Conservation (phyloP, 2,113 vertebrate genomes). For the Takifugu flavidus region DNA sequence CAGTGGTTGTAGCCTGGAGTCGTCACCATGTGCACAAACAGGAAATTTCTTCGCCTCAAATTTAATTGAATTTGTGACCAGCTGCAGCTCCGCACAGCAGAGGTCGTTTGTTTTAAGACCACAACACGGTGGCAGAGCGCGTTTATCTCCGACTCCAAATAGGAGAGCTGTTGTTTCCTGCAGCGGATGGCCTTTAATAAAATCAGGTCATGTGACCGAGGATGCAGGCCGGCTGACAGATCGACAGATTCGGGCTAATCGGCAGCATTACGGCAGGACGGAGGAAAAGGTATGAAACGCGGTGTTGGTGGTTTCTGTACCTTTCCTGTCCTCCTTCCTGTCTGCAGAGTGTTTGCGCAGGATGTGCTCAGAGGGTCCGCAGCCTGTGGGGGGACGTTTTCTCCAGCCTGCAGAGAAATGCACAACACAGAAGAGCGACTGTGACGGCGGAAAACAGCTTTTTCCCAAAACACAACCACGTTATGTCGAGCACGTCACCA, state of each 20-base stretch:
- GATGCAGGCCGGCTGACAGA: slow-evolving; percentile 30
- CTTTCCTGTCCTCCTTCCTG: slow-evolving; percentile 57
- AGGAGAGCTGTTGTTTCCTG: slow-evolving; percentile 34
- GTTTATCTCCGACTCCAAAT: slow-evolving; percentile 26
- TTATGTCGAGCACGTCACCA: slow-evolving; percentile 33
- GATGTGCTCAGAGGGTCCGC: slow-evolving; percentile 13
- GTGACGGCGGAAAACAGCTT: slow-evolving; percentile 28
- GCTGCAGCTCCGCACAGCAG: slow-evolving; percentile 6
- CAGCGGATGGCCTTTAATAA: slow-evolving; percentile 28
- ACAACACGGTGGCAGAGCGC: slow-evolving; percentile 5
- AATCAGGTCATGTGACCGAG: slow-evolving; percentile 59
- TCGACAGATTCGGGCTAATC: slow-evolving; percentile 36
- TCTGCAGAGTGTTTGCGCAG: slow-evolving; percentile 3
- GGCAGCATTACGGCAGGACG: slow-evolving; percentile 4
- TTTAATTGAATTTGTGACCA: not conserved
- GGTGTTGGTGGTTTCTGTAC: slow-evolving; percentile 28
- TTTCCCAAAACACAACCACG: slow-evolving; percentile 37
- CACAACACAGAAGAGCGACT: slow-evolving; percentile 14
- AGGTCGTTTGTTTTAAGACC: slow-evolving; percentile 15
- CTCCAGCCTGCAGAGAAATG: slow-evolving; percentile 16
- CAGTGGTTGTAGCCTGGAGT: not conserved
- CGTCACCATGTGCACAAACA: slow-evolving; percentile 9
- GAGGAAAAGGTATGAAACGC: not conserved
- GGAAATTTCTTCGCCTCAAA: slow-evolving; percentile 3
- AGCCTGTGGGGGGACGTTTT: slow-evolving; percentile 6